phyloP scores from a whole-genome alignment of 2,888 invertebrate species.

The Hyalella azteca region DNA sequence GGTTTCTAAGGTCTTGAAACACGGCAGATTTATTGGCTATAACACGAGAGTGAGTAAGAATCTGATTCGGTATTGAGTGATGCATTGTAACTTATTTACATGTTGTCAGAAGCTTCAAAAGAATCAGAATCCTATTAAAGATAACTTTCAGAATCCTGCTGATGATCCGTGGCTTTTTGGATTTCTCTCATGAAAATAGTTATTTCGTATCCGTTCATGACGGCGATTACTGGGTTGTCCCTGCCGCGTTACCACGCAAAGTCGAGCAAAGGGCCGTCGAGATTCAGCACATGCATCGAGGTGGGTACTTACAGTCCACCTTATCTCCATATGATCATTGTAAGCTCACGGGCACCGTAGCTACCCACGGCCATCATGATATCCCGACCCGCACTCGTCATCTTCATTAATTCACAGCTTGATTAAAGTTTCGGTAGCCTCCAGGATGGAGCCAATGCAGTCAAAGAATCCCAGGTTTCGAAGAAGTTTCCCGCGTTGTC shows the following conservation, averaged over 20 bases:
- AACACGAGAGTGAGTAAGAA: background rate
- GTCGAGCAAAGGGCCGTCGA: background rate
- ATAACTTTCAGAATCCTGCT: background rate
- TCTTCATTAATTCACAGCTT: background rate
- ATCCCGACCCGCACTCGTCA: background rate
- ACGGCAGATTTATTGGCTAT: background rate
- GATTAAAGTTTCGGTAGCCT: background rate
- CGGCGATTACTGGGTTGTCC: background rate
- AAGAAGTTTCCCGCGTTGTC: background rate
- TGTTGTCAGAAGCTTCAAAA: background rate
- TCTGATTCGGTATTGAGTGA: background rate
- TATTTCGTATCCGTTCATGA: background rate
- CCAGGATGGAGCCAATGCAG: background rate
- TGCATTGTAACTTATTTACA: background rate
- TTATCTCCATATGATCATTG: background rate
- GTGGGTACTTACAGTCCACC: background rate
- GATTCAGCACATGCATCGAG: background rate
- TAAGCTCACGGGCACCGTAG: background rate
- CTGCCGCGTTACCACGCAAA: background rate
- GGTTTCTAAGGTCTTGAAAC: too few species aligned
- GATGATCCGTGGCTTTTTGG: background rate
- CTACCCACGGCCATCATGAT: background rate
- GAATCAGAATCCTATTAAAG: too few species aligned
- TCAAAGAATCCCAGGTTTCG: background rate
- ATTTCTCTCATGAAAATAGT: background rate